Evolutionary conservation across 2,797 vertebrate species (phyloP).

Genomic region (Pangasius macronema): DNA sequence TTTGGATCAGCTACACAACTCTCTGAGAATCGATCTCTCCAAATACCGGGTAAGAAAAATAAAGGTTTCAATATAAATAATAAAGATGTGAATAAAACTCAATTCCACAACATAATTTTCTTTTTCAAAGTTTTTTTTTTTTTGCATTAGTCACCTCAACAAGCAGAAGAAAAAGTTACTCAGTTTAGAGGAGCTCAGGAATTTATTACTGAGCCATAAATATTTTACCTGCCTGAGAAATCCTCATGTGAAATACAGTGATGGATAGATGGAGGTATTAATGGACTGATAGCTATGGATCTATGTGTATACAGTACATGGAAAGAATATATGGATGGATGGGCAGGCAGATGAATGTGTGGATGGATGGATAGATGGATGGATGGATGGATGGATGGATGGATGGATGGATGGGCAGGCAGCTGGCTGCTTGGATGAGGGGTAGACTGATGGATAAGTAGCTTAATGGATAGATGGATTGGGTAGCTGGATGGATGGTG

Average conservation of each 20-base stretch:
- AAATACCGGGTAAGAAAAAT: constrained; percentile 90
- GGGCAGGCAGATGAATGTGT: not conserved
- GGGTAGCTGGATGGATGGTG: no score
- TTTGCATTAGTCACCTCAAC: not conserved
- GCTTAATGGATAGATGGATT: not conserved
- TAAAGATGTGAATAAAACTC: not conserved
- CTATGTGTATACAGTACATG: not conserved
- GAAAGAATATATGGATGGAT: not conserved
- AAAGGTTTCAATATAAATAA: not conserved
- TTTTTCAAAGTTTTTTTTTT: not conserved
- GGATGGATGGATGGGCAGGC: not conserved
- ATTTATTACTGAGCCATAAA: not conserved
- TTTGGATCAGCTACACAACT: constrained; percentile 96
- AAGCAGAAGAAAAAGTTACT: not conserved
- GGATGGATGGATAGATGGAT: not conserved
- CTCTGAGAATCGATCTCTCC: constrained; percentile 95
- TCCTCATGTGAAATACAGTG: not conserved
- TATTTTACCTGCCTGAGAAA: not conserved
- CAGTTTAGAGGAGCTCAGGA: not conserved
- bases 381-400: not conserved
- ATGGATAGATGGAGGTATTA: not conserved
- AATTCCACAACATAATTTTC: not conserved
- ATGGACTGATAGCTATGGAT: not conserved
- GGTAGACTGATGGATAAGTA: not conserved
- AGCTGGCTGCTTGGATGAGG: not conserved